Conservation (phyloP, 2,797 vertebrate genomes). For the Caiman crocodilus region DNA sequence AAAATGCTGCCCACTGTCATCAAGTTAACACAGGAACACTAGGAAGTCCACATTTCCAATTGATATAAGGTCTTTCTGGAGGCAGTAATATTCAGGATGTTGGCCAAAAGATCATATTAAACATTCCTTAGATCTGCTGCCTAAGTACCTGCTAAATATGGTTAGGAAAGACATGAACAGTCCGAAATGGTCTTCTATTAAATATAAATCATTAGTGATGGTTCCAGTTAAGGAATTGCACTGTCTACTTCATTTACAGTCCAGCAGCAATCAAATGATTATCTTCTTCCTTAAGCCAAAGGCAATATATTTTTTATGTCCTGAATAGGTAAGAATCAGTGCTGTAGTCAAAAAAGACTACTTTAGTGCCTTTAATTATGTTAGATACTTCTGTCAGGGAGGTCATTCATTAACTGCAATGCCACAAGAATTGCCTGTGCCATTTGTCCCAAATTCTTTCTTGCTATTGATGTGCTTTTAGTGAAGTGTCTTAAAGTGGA, state of each 20-base stretch:
- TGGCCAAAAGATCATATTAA: neutral
- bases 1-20: neutral
- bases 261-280: constrained; percentile 13
- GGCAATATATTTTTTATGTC: neutral
- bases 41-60: neutral
- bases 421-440: neutral
- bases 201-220: neutral
- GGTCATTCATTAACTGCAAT: constrained; percentile 49
- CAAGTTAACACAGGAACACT: neutral
- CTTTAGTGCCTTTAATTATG: constrained; percentile 8
- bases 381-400: constrained; percentile 28
- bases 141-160: constrained; percentile 4
- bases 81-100: too few relatives aligned
- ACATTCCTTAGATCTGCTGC: neutral
- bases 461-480: constrained; percentile 42
- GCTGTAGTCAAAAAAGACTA: constrained; percentile 3
- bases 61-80: neutral
- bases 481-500: constrained; percentile 17
- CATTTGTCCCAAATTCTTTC: neutral
- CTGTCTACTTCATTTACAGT: neutral
- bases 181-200: neutral
- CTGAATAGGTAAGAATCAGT: neutral
- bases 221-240: neutral
- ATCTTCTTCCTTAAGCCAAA: constrained; percentile 10
- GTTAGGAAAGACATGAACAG: neutral